Conservation (phyloP, 1,140 invertebrate species). For the Aricia agestis region DNA sequence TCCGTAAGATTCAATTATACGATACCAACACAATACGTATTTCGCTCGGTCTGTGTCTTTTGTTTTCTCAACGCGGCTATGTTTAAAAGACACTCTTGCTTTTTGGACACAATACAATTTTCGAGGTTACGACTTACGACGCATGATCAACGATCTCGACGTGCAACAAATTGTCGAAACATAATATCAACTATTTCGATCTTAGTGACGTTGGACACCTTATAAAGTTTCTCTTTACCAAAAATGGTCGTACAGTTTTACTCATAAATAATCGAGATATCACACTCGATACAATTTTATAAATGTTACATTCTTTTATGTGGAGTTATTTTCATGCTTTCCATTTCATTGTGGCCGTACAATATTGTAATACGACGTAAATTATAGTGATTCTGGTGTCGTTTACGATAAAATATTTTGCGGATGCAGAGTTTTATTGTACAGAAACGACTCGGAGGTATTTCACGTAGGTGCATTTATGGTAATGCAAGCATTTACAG, state of each 20-base stretch:
- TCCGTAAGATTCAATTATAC: conserved; percentile 6
- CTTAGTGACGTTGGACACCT: background rate
- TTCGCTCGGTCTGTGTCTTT: background rate
- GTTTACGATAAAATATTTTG: background rate
- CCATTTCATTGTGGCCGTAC: background rate
- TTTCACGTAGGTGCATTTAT: background rate
- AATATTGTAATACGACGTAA: background rate
- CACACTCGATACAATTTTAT: background rate
- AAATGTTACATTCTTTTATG: conserved; percentile 1
- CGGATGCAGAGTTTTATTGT: background rate
- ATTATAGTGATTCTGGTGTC: background rate
- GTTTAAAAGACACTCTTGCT: background rate
- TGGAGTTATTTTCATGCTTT: background rate
- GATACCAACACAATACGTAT: conserved; percentile 9
- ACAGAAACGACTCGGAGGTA: background rate
- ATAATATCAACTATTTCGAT: conserved; percentile 8
- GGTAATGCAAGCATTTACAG: background rate
- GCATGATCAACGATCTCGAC: conserved; percentile 2
- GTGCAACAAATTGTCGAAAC: conserved; percentile 2
- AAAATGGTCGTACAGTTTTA: background rate
- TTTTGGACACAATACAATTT: conserved; percentile 11
- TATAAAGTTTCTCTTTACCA: conserved; percentile 12
- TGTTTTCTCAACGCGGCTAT: background rate
- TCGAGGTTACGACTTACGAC: background rate
- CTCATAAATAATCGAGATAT: conserved; percentile 1